A percentile compares a stretch with the other conserved stretches of the same genome.
Evolutionary conservation across 92 coral and sea anemone species (phyloP).

Genomic region (Blastomussa wellsi): DNA sequence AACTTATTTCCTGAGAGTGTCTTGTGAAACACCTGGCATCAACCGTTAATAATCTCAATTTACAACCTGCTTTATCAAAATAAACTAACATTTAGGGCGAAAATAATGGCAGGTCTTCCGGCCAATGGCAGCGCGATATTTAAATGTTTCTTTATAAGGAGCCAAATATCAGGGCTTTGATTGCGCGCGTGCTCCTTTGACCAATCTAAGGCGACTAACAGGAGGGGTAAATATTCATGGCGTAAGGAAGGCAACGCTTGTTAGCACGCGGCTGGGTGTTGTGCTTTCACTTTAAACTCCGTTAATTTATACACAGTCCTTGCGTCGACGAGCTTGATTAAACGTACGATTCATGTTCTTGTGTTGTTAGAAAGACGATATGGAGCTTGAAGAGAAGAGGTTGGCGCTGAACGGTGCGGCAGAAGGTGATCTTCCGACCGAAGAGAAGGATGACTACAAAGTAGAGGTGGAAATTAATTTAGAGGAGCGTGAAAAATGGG

Average conservation of each 20-base stretch:
- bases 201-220: conserved; percentile 29
- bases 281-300: conserved; percentile 19
- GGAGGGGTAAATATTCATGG: conserved; percentile 41
- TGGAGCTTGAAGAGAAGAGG: conserved; percentile 69
- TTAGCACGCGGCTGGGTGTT: conserved; percentile 49
- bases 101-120: conserved; percentile 20
- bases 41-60: conserved; percentile 69
- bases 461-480: conserved; percentile 68
- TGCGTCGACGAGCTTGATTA: conserved; percentile 4
- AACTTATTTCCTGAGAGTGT: conserved; percentile 14
- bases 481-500: conserved; percentile 95
- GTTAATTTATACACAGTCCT: background rate
- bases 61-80: conserved; percentile 52
- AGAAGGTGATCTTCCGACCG: conserved; percentile 50
- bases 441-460: conserved; percentile 46
- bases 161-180: conserved; percentile 24
- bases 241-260: conserved; percentile 21
- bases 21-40: conserved; percentile 49
- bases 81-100: conserved; percentile 54
- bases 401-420: conserved; percentile 64
- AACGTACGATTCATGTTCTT: conserved; percentile 36
- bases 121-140: conserved; percentile 43
- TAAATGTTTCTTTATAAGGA: conserved; percentile 28
- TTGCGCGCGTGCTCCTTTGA: conserved; percentile 24
- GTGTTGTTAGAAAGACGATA: conserved; percentile 23